phyloP scores from a whole-genome alignment of 2,888 invertebrate species.

The Hartigia nigra region DNA sequence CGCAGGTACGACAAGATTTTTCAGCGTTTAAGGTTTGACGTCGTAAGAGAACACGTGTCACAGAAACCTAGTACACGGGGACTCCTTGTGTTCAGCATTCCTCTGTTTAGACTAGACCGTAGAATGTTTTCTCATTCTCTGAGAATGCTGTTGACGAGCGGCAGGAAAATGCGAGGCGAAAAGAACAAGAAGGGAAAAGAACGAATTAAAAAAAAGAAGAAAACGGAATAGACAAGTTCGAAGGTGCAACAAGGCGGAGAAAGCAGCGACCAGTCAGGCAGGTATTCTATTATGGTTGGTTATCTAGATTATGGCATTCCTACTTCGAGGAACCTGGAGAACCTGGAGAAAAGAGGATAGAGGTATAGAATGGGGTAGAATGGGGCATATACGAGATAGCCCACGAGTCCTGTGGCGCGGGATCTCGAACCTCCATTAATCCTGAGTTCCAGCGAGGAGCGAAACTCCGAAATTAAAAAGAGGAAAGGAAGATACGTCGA shows the following conservation, averaged over 20 bases:
- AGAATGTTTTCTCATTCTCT: background rate
- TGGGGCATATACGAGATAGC: slow-evolving; percentile 35
- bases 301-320: slow-evolving; percentile 65
- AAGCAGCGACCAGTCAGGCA: slow-evolving; percentile 26
- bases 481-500: slow-evolving; percentile 3
- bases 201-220: slow-evolving; percentile 39
- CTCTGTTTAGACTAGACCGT: background rate
- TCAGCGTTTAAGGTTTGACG: background rate
- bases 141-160: slow-evolving; percentile 1
- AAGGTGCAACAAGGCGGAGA: slow-evolving; percentile 62
- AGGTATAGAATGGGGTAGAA: slow-evolving; percentile 32
- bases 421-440: slow-evolving; percentile 49
- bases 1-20: background rate
- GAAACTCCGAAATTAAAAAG: slow-evolving; percentile 8
- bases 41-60: slow-evolving; percentile 14
- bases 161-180: slow-evolving; percentile 1
- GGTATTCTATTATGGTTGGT: slow-evolving; percentile 63
- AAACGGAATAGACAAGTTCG: slow-evolving; percentile 19
- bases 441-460: slow-evolving; percentile 39
- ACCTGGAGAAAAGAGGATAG: background rate
- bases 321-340: slow-evolving; percentile 47
- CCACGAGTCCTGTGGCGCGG: slow-evolving; percentile 19
- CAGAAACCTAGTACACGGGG: background rate
- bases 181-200: slow-evolving; percentile 10
- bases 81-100: slow-evolving; percentile 9